Evolutionary conservation across 1,140 invertebrate genomes (phyloP).

Genomic region (Drosophila parvula): DNA sequence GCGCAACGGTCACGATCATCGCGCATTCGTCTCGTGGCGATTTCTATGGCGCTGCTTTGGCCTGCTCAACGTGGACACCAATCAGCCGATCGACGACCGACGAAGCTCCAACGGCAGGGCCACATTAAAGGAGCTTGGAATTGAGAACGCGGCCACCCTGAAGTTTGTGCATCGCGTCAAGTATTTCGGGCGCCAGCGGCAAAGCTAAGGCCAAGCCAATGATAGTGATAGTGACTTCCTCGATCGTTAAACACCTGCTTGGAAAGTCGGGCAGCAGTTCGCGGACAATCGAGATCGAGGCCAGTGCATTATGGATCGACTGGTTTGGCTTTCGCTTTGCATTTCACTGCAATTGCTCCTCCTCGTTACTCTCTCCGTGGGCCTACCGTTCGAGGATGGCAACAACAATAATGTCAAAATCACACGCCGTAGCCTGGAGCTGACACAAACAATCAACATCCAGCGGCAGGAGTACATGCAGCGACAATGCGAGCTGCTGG

Average conservation of each 20-base stretch:
- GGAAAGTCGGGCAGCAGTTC: slow-evolving; percentile 37
- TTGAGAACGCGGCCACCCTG: slow-evolving; percentile 86
- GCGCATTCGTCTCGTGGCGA: slow-evolving; percentile 87
- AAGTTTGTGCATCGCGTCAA: slow-evolving; percentile 86
- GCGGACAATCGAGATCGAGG: slow-evolving; percentile 20
- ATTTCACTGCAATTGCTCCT: slow-evolving; percentile 39
- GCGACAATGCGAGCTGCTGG: slow-evolving; percentile 87
- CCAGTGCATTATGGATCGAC: slow-evolving; percentile 44
- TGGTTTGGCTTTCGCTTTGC: slow-evolving; percentile 43
- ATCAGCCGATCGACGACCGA: slow-evolving; percentile 80
- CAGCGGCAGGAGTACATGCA: slow-evolving; percentile 89
- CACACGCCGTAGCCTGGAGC: slow-evolving; percentile 85
- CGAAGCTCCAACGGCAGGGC: slow-evolving; percentile 85
- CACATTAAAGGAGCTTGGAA: slow-evolving; percentile 84
- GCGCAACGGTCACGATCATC: slow-evolving; percentile 77
- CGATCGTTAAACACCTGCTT: slow-evolving; percentile 15
- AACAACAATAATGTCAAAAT: slow-evolving; percentile 83
- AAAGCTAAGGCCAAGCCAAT: slow-evolving; percentile 38
- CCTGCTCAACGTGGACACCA: slow-evolving; percentile 84
- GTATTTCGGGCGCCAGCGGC: slow-evolving; percentile 70
- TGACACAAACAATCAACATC: slow-evolving; percentile 87
- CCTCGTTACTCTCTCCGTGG: slow-evolving; percentile 20
- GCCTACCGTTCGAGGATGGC: slow-evolving; percentile 74
- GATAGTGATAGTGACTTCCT: slow-evolving; percentile 12
- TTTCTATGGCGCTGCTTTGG: slow-evolving; percentile 89